These are phyloP conservation scores for Chironomus tentans DNA, from an alignment of 2,888 invertebrate species.

Conservation along the genomic window DNA sequence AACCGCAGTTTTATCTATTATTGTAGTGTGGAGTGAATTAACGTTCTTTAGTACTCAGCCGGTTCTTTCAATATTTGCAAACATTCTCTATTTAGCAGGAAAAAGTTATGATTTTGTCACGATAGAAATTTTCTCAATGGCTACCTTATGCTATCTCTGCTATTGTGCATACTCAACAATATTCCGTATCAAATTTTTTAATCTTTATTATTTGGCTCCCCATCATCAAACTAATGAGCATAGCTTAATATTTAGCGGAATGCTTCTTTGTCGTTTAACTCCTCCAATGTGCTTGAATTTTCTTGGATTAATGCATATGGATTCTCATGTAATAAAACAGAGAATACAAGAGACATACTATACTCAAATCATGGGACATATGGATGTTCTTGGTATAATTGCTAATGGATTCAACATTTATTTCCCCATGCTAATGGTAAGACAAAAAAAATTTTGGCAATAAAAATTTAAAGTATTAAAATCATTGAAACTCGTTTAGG, in stretches of 20 bases:
- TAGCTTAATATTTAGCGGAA: constrained; percentile 96
- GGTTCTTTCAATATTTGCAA: constrained; percentile 93
- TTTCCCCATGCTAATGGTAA: constrained; percentile 92
- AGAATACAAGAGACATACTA: constrained; percentile 84
- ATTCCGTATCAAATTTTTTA: constrained; percentile 88
- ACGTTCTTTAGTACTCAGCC: constrained; percentile 92
- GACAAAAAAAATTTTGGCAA: constrained; percentile 29
- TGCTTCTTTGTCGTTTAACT: constrained; percentile 94
- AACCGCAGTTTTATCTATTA: constrained; percentile 69
- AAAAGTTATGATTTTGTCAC: constrained; percentile 81
- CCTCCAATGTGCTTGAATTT: constrained; percentile 99
- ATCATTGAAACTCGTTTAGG: neutral
- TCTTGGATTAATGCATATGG: constrained; percentile 94
- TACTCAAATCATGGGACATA: constrained; percentile 98
- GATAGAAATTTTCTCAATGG: constrained; percentile 88
- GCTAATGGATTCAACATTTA: constrained; percentile 98
- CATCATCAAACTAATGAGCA: constrained; percentile 99
- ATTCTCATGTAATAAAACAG: constrained; percentile 81
- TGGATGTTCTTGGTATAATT: constrained; percentile 95
- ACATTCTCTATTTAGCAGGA: constrained; percentile 75
- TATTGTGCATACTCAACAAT: constrained; percentile 98
- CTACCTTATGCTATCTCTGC: constrained; percentile 89
- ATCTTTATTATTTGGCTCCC: constrained; percentile 93
- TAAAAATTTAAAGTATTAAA: neutral
- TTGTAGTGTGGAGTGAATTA: constrained; percentile 98